Evolutionary conservation across 1,140 invertebrate genomes (phyloP), one percentile per base, ranked within the genome.

Genomic region (Lepidurus packardi): DNA sequence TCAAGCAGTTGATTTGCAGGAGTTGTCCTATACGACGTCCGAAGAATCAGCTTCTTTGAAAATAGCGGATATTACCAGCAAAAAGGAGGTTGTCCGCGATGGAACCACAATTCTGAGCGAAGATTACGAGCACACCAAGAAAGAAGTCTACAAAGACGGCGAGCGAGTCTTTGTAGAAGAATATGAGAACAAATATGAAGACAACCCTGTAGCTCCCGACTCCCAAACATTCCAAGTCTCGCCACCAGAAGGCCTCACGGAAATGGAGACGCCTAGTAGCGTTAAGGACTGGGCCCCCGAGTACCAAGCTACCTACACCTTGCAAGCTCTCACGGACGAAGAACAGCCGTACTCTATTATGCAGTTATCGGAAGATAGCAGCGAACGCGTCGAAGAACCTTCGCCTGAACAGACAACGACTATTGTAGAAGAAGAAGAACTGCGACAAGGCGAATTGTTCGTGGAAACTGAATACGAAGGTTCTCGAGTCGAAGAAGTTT

Each of bases 91-190:
- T 9, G 73, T 78, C 41, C 73, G 41, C 8, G 65, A 73, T 13
- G 78, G 78, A 25, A 65, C 44, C 43, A 73, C 73, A 11, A 73
- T 78, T 16, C 41, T 45, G 43, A 74, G 75, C 16, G 78, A 78
- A 45, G 75, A 47, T 11, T 78, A 75, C 43, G 73, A 42, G 24
- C 74, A 74, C 21, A 75, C 78, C 21, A 75, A 73, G 42, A 78
- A 78, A 75, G 43, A 43, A 11, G 78, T 78, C 21, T 78, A 43
- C 73, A 78, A 78, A 45, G 78, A 78, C 11, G 78, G 78, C 41
- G 65, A 78, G n/a, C 73, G 43, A 16, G 78, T 78, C 43, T 78
- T 78, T 75, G 78, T 75, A 25, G 78, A 78, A 75, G 78, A 78
- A 45, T 74, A 42, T 16, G 43, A 78, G n/a, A 75, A 78, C 73